These are phyloP conservation scores for Poicephalus gulielmi DNA, from an alignment of 2,113 vertebrate species.

Conservation along the genomic window DNA sequence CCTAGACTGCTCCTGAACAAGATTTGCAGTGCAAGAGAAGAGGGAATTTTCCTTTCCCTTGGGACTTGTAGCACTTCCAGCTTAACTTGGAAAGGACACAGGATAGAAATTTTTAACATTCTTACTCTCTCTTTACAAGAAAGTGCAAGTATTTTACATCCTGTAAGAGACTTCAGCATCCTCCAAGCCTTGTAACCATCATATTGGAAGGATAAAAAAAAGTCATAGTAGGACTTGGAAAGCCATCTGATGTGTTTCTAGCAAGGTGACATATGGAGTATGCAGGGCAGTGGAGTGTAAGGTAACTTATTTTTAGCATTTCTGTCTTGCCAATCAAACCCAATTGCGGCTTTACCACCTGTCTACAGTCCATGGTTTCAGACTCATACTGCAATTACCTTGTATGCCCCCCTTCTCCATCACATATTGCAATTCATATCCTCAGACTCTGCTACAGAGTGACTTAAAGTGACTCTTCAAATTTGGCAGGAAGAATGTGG, in stretches of 20 bases:
- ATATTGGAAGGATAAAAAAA: background rate
- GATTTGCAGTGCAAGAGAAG: background rate
- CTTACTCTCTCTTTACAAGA: background rate
- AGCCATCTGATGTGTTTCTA: background rate
- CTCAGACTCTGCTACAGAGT: background rate
- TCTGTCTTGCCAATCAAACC: background rate
- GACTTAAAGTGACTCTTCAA: background rate
- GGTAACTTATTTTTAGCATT: background rate
- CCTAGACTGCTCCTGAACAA: background rate
- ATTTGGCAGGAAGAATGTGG: background rate
- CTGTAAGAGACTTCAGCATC: background rate
- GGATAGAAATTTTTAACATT: background rate
- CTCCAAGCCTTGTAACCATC: background rate
- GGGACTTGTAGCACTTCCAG: background rate
- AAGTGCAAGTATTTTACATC: background rate
- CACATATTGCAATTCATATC: background rate
- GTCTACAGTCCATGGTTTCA: background rate
- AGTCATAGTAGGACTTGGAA: background rate
- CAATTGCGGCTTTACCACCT: background rate
- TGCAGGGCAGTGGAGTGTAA: background rate
- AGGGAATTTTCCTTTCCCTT: background rate
- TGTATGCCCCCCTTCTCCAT: background rate
- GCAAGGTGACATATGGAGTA: background rate
- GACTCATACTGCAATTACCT: background rate
- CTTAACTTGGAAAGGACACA: conserved; percentile 26